Percentiles rank a stretch among this genome's conserved stretches.
Evolutionary conservation across 37 sponge, comb jelly and placozoan genomes (phyloP).

Genomic region (Cliona cf. orientalis): DNA sequence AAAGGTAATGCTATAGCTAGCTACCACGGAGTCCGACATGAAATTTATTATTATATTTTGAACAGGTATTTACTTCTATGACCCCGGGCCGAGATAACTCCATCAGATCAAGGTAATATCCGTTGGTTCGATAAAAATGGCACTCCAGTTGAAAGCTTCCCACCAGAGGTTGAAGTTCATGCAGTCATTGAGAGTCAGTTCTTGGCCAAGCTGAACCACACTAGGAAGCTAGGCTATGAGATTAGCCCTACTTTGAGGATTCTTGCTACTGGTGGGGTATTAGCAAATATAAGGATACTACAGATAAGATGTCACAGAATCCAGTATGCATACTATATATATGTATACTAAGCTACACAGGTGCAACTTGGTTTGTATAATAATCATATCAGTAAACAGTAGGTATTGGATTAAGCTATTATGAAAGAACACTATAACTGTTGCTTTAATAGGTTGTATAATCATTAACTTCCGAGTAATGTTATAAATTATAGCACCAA

Average conservation of each 20-base stretch:
- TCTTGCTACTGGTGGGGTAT: slow-evolving; percentile 94
- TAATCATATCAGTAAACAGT: too few relatives aligned
- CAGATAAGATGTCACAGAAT: too few relatives aligned
- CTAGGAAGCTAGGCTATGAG: slow-evolving; percentile 79
- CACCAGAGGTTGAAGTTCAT: slow-evolving; percentile 68
- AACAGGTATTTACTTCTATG: slow-evolving; percentile 78
- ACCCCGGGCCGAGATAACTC: slow-evolving; percentile 91
- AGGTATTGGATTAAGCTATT: too few relatives aligned
- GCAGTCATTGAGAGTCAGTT: slow-evolving; percentile 94
- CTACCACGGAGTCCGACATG: too few relatives aligned
- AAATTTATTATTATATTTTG: background rate
- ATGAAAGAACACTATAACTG: too few relatives aligned
- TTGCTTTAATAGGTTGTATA: too few relatives aligned
- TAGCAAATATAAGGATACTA: slow-evolving; percentile 69
- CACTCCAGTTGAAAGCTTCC: slow-evolving; percentile 38
- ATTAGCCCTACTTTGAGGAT: slow-evolving; percentile 64
- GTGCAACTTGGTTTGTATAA: too few relatives aligned
- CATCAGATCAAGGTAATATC: slow-evolving; percentile 58
- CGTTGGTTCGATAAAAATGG: slow-evolving; percentile 33
- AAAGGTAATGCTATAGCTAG: background rate
- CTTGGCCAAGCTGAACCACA: slow-evolving; percentile 84
- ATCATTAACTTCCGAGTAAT: too few relatives aligned
- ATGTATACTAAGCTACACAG: too few relatives aligned
- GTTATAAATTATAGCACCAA: too few relatives aligned
- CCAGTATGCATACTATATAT: too few relatives aligned